Evolutionary conservation across 2,113 vertebrate species (phyloP), one percentile per base, ranked within the genome.

Genomic region (Arvicanthis niloticus): DNA sequence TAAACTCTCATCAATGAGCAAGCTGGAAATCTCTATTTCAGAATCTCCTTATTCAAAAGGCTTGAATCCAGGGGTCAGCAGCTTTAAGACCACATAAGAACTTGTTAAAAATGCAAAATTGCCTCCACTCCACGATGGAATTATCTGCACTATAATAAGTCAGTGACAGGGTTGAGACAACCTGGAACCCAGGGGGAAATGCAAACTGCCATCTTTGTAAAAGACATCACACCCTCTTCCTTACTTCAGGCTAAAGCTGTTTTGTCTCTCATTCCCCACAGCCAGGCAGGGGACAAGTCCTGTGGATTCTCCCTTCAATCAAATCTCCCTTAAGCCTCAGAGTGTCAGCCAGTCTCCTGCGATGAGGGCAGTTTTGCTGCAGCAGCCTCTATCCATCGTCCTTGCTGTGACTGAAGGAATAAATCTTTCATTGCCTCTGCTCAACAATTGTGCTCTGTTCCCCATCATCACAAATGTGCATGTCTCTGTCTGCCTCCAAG

Each of bases 91-190:
- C 45, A 34, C 53, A 3, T 19, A 6, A 40, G 6, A 24, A 31
- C 37, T 93, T 75, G 15, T 70, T 84, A 85, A 84, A 94, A 67
- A 73, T 70, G 48, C 56, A 72, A 72, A 91, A 85, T 88, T 68
- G 70, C 34, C 51, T 22, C 17, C 40, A 10, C 29, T 10, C 37
- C 17, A 5, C 2, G 21, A 78, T 3, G 22, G 37, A 93, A 58
- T 81, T 58, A 75, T n/a, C 42, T 65, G 51, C 11, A 26, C 65
- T 93, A 94, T 78, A 81, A 60, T 16, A 94, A 21, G 75, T 94
- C n/a, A 34, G 2, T 51, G 51, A 60, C 89, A 29, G 72, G 72
- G 72, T 73, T 62, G 77, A 94, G 51, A 65, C 2, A 60, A 15
- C 91, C 51, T 60, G 70, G n/a, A 81, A 29, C 4, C 34, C 65